Conservation (phyloP, 2,888 invertebrate species). For the Dilophus febrilis region DNA sequence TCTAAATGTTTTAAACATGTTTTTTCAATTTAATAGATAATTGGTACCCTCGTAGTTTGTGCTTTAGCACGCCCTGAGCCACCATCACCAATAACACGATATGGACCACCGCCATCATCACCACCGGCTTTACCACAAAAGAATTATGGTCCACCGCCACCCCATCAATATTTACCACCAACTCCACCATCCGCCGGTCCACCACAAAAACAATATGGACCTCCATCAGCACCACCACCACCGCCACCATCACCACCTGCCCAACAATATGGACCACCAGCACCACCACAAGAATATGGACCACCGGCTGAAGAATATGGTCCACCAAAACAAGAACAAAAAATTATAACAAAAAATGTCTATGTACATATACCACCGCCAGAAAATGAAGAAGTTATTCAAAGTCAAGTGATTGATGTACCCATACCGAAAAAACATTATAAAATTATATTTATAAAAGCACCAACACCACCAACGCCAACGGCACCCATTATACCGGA, state of each 20-base stretch:
- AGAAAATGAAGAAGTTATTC: conserved; percentile 30
- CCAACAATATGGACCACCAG: conserved; percentile 9
- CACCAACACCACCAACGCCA: conserved; percentile 33
- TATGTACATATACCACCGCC: conserved; percentile 40
- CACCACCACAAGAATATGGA: conserved; percentile 4
- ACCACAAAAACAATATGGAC: conserved; percentile 13
- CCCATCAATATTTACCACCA: conserved; percentile 6
- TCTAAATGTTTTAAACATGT: too few relatives aligned
- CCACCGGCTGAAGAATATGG: conserved; percentile 25
- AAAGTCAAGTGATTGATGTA: conserved; percentile 27
- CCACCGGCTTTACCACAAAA: conserved; percentile 21
- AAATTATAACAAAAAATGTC: conserved; percentile 29
- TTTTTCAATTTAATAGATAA: too few relatives aligned
- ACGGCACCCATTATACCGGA: conserved; percentile 35
- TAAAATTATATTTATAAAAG: conserved; percentile 40
- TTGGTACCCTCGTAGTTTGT: too few relatives aligned
- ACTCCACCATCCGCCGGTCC: conserved; percentile 5
- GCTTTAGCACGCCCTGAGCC: not conserved
- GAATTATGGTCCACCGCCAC: conserved; percentile 20
- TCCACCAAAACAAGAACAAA: conserved; percentile 23
- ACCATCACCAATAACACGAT: conserved; percentile 13
- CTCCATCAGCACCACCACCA: conserved; percentile 13
- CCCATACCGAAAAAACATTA: conserved; percentile 36
- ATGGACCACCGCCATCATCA: conserved; percentile 20
- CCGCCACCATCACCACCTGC: conserved; percentile 1